A percentile compares a stretch with the other conserved stretches of the same genome.
Evolutionary conservation across 1,140 invertebrate species (phyloP).

Genomic region (Paracyclopina nana): DNA sequence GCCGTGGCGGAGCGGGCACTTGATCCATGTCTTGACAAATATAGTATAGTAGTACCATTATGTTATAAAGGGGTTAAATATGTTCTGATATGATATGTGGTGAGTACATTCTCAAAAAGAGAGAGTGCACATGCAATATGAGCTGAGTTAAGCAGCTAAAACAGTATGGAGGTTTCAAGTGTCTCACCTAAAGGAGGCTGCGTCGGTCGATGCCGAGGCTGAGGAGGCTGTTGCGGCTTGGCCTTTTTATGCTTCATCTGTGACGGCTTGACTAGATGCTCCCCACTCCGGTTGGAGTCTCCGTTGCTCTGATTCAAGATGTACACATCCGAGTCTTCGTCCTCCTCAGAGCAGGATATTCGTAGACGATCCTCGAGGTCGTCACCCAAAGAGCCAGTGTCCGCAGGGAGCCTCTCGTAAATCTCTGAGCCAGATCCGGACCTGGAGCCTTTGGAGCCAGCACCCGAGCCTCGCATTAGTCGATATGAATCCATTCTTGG

Average conservation of each 20-base stretch:
- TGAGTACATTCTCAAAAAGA: no score
- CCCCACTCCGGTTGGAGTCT: slow-evolving; percentile 28
- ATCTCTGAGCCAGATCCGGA: slow-evolving; percentile 44
- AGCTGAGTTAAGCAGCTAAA: no score
- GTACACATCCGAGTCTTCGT: slow-evolving; percentile 25
- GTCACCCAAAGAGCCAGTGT: slow-evolving; percentile 30
- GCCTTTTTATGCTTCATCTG: slow-evolving; percentile 30
- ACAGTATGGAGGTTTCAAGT: no score
- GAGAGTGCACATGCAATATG: no score
- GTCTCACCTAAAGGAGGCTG: no score
- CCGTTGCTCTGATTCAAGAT: slow-evolving; percentile 14
- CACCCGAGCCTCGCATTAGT: slow-evolving; percentile 1
- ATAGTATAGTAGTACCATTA: no score
- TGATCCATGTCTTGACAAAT: no score
- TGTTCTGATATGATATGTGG: no score
- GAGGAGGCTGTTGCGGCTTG: no score
- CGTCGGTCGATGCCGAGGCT: no score
- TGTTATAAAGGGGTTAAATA: no score
- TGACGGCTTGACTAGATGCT: slow-evolving; percentile 33
- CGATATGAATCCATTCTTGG: slow-evolving; percentile 19
- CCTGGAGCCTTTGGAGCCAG: slow-evolving; percentile 5
- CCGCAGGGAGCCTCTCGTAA: slow-evolving; percentile 50
- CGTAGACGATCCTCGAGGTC: slow-evolving; percentile 29
- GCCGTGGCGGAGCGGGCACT: no score
- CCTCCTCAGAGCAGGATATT: slow-evolving; percentile 20